Conservation (phyloP, 2,888 invertebrate genomes). For the Ichneumoninae sp. region DNA sequence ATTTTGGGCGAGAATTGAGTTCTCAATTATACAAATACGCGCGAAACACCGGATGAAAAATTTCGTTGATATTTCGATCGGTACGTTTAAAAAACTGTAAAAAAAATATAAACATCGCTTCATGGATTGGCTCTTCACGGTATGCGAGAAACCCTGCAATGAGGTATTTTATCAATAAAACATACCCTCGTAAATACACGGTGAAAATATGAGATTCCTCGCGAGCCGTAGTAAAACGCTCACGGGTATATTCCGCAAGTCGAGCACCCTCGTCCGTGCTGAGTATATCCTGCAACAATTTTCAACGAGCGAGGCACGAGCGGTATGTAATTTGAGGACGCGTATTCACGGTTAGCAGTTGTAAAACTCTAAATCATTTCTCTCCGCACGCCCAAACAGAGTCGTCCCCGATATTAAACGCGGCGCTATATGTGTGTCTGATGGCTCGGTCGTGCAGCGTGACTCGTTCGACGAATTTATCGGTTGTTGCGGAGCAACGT, state of each 20-base stretch:
- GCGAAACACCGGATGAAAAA: not conserved
- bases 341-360: slow-evolving; percentile 56
- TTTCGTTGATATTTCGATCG: not conserved
- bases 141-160: slow-evolving; percentile 9
- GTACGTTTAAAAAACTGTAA: not conserved
- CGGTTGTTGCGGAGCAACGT: slow-evolving; percentile 28
- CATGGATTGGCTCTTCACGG: slow-evolving; percentile 3
- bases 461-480: slow-evolving; percentile 47
- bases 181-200: slow-evolving; percentile 13
- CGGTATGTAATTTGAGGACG: slow-evolving; percentile 63
- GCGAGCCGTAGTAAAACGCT: slow-evolving; percentile 37
- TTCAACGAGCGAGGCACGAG: slow-evolving; percentile 48
- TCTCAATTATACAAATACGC: not conserved
- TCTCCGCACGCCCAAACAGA: slow-evolving; percentile 53
- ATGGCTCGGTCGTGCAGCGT: not conserved
- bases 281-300: slow-evolving; percentile 50
- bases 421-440: slow-evolving; percentile 31
- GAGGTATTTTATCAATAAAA: slow-evolving; percentile 28
- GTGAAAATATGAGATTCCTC: slow-evolving; percentile 39
- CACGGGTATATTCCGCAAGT: slow-evolving; percentile 47
- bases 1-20: not conserved
- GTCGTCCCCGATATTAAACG: slow-evolving; percentile 48
- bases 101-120: slow-evolving; percentile 7
- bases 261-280: slow-evolving; percentile 20
- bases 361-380: slow-evolving; percentile 68